Evolutionary conservation across 2,797 vertebrate genomes (phyloP).

Genomic region (Astyanax mexicanus): DNA sequence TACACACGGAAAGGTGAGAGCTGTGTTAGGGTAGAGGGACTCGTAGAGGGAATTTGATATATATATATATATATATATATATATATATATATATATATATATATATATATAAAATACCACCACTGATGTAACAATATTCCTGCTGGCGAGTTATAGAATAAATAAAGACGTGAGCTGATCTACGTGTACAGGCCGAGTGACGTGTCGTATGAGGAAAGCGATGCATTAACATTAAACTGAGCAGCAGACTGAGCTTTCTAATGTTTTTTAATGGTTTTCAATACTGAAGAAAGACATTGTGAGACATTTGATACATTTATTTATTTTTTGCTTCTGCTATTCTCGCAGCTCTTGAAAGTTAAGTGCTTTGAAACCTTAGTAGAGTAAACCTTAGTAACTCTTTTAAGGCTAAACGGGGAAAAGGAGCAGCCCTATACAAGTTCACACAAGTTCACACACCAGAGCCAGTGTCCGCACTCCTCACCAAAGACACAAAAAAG

Average conservation of each 20-base stretch:
- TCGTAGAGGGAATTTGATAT: no score
- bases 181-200: constrained; percentile 38
- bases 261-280: constrained; percentile 21
- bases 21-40: constrained; percentile 53
- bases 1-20: constrained; percentile 78
- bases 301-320: constrained; percentile 20
- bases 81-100: no score
- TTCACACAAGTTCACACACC: no score
- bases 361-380: constrained; percentile 62
- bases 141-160: constrained; percentile 46
- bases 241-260: constrained; percentile 30
- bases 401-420: constrained; percentile 41
- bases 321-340: constrained; percentile 19
- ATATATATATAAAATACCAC: constrained; percentile 25
- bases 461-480: constrained; percentile 33
- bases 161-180: constrained; percentile 46
- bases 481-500: constrained; percentile 39
- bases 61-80: no score
- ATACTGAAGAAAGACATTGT: constrained; percentile 14
- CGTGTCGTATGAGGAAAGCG: constrained; percentile 45
- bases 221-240: constrained; percentile 34
- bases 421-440: constrained; percentile 41
- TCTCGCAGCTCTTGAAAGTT: constrained; percentile 47
- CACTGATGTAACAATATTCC: constrained; percentile 51
- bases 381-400: constrained; percentile 50